Evolutionary conservation across 1,140 invertebrate species (phyloP).

Genomic region (Argopecten irradians): DNA sequence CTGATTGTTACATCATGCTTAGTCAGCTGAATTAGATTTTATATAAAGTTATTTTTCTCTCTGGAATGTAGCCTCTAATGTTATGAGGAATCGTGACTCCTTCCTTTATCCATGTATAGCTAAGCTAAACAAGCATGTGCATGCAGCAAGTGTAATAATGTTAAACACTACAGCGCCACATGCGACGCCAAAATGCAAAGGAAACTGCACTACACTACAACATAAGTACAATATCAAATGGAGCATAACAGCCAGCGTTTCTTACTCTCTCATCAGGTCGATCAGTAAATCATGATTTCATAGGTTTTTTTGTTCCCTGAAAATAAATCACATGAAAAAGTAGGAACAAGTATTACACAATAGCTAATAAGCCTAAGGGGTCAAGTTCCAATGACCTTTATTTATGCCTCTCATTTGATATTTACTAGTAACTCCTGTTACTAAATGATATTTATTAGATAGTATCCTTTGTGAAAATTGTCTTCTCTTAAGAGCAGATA

Average conservation of each 20-base stretch:
- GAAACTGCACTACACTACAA: conserved; percentile 8
- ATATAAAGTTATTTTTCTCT: background rate
- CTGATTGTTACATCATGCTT: no score
- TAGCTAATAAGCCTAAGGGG: no score
- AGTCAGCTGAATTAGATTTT: no score
- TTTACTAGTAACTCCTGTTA: no score
- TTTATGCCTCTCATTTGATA: no score
- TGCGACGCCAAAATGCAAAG: background rate
- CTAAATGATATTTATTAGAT: no score
- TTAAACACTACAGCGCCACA: background rate
- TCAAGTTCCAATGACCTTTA: no score
- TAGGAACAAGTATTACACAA: no score
- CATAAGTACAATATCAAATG: conserved; percentile 2
- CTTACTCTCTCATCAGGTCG: background rate
- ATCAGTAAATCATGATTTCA: background rate
- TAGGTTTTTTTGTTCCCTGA: background rate
- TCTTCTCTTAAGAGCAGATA: no score
- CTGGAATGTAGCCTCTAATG: background rate
- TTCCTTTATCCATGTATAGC: background rate
- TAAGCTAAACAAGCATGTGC: conserved; percentile 15
- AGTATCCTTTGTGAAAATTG: no score
- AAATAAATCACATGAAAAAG: conserved; percentile 2
- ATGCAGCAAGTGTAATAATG: background rate
- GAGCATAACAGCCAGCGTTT: background rate
- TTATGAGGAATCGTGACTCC: background rate